Conservation (phyloP, 2,888 invertebrate genomes). For the Agonum fuliginosum region DNA sequence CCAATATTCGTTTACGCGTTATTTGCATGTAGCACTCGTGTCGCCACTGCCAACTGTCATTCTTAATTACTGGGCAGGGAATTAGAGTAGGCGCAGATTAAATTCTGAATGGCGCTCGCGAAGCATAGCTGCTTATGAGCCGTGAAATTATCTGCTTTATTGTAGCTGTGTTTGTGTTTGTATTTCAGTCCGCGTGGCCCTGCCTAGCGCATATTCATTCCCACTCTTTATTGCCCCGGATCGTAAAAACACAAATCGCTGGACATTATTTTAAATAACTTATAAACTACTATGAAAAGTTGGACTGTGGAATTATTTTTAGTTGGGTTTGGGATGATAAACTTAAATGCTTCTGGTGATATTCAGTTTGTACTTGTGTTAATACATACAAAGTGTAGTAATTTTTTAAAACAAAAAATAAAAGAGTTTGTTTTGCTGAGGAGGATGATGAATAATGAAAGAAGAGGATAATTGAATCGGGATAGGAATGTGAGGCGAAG, state of each 20-base stretch:
- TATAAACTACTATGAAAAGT: no score
- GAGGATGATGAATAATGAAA: no score
- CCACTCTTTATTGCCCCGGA: conserved; percentile 4
- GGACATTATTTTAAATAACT: conserved; percentile 34
- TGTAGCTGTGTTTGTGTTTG: conserved; percentile 16
- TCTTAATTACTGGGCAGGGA: conserved; percentile 50
- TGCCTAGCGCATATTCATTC: conserved; percentile 1
- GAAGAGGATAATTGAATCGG: no score
- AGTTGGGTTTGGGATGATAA: no score
- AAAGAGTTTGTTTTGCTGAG: no score
- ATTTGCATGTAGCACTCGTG: conserved; percentile 36
- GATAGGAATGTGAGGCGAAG: no score
- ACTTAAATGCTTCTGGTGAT: no score
- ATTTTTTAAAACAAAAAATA: no score
- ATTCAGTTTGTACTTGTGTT: no score
- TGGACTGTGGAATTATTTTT: no score
- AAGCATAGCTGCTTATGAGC: conserved; percentile 41
- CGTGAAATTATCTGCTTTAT: conserved; percentile 54
- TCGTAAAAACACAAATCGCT: conserved; percentile 22
- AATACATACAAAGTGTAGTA: no score
- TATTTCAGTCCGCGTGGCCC: neutral
- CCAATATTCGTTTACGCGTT: no score
- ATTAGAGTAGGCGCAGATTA: conserved; percentile 56
- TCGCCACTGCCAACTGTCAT: conserved; percentile 36
- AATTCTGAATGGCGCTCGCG: conserved; percentile 46